Evolutionary conservation across 2,888 invertebrate genomes (phyloP).

Genomic region (Calliphora vomitoria): DNA sequence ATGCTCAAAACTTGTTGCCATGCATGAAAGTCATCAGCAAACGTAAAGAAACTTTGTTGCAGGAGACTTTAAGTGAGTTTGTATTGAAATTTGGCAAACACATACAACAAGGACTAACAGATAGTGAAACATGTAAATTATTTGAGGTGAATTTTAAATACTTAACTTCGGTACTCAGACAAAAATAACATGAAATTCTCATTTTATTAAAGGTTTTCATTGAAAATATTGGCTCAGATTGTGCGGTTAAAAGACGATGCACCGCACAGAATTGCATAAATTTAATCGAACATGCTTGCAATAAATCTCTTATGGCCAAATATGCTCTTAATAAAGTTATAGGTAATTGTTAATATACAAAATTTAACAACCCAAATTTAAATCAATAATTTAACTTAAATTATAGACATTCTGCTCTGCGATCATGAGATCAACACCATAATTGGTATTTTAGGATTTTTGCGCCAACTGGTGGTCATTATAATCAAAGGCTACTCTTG

Average conservation of each 20-base stretch:
- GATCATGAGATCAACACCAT: constrained; percentile 85
- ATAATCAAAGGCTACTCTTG: constrained; percentile 81
- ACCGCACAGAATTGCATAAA: constrained; percentile 92
- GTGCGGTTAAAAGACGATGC: constrained; percentile 92
- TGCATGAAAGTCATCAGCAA: constrained; percentile 89
- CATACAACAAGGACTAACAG: constrained; percentile 83
- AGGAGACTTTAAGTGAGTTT: constrained; percentile 83
- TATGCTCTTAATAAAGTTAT: constrained; percentile 83
- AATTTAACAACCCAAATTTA: not conserved
- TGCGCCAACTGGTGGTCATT: constrained; percentile 88
- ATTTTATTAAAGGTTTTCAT: constrained; percentile 80
- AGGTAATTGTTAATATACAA: constrained; percentile 79
- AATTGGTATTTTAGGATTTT: constrained; percentile 88
- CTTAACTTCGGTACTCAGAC: not conserved
- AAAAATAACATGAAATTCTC: not conserved
- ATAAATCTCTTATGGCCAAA: constrained; percentile 86
- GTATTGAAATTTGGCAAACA: constrained; percentile 82
- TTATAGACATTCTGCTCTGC: constrained; percentile 81
- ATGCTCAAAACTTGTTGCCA: constrained; percentile 90
- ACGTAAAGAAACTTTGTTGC: constrained; percentile 86
- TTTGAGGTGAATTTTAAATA: constrained; percentile 80
- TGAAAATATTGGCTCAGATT: constrained; percentile 85
- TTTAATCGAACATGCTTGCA: constrained; percentile 91
- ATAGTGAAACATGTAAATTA: constrained; percentile 83
- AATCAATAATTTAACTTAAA: not conserved